These are phyloP conservation scores for Vandiemenella viatica DNA, from an alignment of 2,888 invertebrate genomes.

Conservation along the genomic window DNA sequence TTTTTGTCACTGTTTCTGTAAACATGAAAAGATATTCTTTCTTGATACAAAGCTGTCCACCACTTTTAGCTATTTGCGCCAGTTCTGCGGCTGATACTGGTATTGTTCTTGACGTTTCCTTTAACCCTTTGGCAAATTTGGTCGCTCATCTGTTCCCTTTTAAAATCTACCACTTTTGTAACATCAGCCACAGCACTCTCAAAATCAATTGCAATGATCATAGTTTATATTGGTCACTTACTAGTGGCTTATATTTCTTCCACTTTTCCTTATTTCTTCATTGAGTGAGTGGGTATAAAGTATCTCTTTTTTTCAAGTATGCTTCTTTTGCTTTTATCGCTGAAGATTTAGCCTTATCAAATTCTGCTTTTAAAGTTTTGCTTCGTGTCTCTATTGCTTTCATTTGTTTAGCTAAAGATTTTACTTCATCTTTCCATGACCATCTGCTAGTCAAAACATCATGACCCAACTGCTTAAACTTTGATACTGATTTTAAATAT, in stretches of 20 bases:
- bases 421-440: not conserved
- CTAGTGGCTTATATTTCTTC: not conserved
- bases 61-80: not conserved
- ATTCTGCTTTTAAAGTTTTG: not conserved
- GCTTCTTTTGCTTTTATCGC: not conserved
- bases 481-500: not conserved
- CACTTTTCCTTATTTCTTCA: not conserved
- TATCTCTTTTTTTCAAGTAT: not conserved
- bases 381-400: not conserved
- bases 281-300: not conserved
- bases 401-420: not conserved
- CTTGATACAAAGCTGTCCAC: not conserved
- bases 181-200: not conserved
- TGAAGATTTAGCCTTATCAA: not conserved
- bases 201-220: not conserved
- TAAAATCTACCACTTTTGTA: not conserved
- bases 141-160: not conserved
- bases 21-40: not conserved
- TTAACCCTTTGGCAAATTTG: not conserved
- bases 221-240: not conserved
- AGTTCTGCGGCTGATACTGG: not conserved
- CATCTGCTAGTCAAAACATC: not conserved
- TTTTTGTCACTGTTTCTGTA: not conserved
- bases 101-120: not conserved
- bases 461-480: not conserved